Evolutionary conservation across 2,113 vertebrate genomes (phyloP), one percentile per base, ranked within the genome.

Genomic region (Bufo bufo): DNA sequence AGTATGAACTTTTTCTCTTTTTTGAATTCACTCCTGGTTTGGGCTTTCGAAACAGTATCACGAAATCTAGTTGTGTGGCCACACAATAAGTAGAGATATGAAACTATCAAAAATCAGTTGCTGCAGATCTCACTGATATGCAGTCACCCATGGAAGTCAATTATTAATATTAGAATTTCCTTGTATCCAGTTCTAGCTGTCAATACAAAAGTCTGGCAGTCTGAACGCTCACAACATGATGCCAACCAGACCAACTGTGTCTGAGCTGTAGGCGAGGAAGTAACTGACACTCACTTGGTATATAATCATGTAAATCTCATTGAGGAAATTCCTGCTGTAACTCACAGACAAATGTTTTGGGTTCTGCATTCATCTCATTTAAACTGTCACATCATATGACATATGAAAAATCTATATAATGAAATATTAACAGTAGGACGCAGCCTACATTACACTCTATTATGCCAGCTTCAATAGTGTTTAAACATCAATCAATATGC

Each of bases 401-500:
- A 89, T 88, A 84, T 56, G 72, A 84, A 89, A 89, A 89, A 84
- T 89, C 81, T 78, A 84, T 84, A 89, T 89, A 72, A 89, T 89
- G 81, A 89, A 89, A 89, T 89, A 89, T 89, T 89, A 89, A 89
- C 87, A 89, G 81, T 89, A 74, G 87, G 87, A 77, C 56, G 71
- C 72, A 88, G 87, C 82, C 81, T 84, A 84, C 81, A 89, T 89
- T 89, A 84, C 82, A 89, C 81, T 89, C 87, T 89, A 89, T 89
- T 89, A 89, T 89, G 81, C 81, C 87, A 89, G 82, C 82, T 82
- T 89, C 81, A 84, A 89, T 89, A 89, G 82, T 82, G 50, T 89
- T 89, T 89, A 89, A 89, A 89, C 87, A 89, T 89, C 87, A 89
- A 89, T 89, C 87, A 89, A 89, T 89, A 89, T 88, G 87, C 87